These are phyloP conservation scores for Punctoribates punctum DNA, from an alignment of 2,888 invertebrate species.

Conservation along the genomic window DNA sequence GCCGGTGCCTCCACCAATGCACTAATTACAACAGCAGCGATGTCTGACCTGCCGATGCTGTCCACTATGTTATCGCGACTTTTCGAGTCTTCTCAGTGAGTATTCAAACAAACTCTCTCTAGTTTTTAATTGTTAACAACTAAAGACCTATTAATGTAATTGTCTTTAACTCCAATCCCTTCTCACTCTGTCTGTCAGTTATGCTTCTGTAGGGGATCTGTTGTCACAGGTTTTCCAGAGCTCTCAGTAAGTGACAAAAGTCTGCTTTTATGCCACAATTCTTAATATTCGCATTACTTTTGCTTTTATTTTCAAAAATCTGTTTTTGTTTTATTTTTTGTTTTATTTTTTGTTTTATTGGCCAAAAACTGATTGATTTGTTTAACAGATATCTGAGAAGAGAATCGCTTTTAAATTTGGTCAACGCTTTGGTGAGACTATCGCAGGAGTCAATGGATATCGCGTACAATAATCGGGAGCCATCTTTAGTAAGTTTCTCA, in stretches of 20 bases:
- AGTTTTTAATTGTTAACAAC: no score
- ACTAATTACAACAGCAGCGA: conserved; percentile 81
- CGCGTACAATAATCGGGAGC: conserved; percentile 77
- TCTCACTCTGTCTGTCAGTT: conserved; percentile 44
- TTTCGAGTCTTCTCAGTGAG: conserved; percentile 82
- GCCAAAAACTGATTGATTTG: conserved; percentile 12
- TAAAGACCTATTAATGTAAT: no score
- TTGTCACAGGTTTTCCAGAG: conserved; percentile 49
- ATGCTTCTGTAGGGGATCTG: conserved; percentile 49
- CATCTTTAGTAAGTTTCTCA: conserved; percentile 57
- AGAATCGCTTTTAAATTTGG: conserved; percentile 88
- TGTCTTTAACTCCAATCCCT: conserved; percentile 41
- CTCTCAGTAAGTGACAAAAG: conserved; percentile 48
- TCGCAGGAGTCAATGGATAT: conserved; percentile 96
- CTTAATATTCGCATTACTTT: no score
- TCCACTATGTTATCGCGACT: conserved; percentile 85
- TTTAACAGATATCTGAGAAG: conserved; percentile 70
- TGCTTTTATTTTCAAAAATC: not conserved
- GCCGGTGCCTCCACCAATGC: conserved; percentile 47
- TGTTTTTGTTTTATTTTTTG: not conserved
- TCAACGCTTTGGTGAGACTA: conserved; percentile 91
- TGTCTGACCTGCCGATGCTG: conserved; percentile 86
- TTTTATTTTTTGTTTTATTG: not conserved
- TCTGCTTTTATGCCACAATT: not conserved
- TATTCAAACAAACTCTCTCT: no score